Conservation (phyloP, 2,113 vertebrate genomes). For the Clarias macrocephalus region DNA sequence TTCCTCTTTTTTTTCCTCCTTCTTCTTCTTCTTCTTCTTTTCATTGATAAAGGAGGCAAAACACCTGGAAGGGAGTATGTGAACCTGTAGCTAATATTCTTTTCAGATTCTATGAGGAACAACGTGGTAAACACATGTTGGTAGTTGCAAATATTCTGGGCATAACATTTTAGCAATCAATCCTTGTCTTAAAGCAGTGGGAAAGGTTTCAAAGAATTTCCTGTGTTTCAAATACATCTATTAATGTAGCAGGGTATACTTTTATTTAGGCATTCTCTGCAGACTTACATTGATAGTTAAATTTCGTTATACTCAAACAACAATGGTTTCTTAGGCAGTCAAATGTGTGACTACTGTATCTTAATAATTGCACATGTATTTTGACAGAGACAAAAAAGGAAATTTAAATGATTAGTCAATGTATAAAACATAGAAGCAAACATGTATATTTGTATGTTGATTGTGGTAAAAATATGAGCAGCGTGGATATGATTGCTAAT, state of each 20-base stretch:
- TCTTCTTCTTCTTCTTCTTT: background rate
- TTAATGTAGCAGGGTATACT: slow-evolving; percentile 74
- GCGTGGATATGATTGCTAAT: background rate
- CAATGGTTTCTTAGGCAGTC: background rate
- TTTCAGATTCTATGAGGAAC: slow-evolving; percentile 57
- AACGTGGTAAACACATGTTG: slow-evolving; percentile 88
- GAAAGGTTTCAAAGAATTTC: slow-evolving; percentile 83
- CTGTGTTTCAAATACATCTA: slow-evolving; percentile 79
- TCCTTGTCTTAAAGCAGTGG: slow-evolving; percentile 74
- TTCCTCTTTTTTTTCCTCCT: background rate
- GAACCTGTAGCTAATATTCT: slow-evolving; percentile 50
- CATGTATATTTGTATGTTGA: background rate
- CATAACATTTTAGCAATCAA: slow-evolving; percentile 76
- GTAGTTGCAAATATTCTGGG: slow-evolving; percentile 71
- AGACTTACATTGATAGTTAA: slow-evolving; percentile 73
- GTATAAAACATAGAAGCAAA: background rate
- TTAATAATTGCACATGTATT: background rate
- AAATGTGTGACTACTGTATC: background rate
- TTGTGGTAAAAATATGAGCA: background rate
- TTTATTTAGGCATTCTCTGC: slow-evolving; percentile 76
- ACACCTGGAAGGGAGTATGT: slow-evolving; percentile 14
- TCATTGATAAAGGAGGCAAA: background rate
- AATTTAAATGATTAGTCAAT: background rate
- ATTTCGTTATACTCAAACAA: slow-evolving; percentile 62
- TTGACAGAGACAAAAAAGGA: background rate